Base-by-base conservation (phyloP, 2,888 invertebrate genomes). In the Melanargia galathea region DNA sequence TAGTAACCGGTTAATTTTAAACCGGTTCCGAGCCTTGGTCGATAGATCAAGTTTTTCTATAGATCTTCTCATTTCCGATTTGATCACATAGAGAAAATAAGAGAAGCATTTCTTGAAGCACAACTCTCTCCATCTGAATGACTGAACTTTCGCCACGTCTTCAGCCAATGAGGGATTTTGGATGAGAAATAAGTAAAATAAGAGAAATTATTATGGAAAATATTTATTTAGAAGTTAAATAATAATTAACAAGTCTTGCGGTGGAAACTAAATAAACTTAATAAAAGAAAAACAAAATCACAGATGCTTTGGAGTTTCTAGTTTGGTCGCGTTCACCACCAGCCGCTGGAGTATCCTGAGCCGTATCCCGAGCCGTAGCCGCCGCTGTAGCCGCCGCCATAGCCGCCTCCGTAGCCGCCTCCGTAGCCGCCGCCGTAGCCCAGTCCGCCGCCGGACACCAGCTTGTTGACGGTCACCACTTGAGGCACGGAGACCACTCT, bases 391-490 rank as follows among this genome's bases (percentile, higher is more conserved):
- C 51, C 45, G 51, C 33, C 33, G 1, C 26, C 26, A 30, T 49
- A 49, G 11, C 70, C 62, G 52, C 20, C 18, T 30, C 38, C 51
- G 71, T 67, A 63, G 75, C 71, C 56, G 79, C 71, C 63, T 20
- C 30, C 30, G 30, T 20, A 35, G 35, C 20, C n/a, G 20, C 33
- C 33, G 20, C 35, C 35, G 52, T 33, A 52, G 20, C 13, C 40
- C 16, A 40, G 16, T 16, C 43, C 43, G 49, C 26, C 16, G 49
- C 26, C 40, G 24, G 57, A 63, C 57, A 86, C 80, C 52, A 83
- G 76, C 67, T 77, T 73, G 73, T 85, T 86, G 60, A 84, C 82
- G 60, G 84, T 75, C 70, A 84, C 78, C 67, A 81, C 82, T 72
- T 80, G 78, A n/a, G 80, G 82, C 64, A 80, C 80, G 57, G 78